Base-by-base conservation (phyloP, 2,888 invertebrate genomes). In the Lissocephala sabroskyi region DNA sequence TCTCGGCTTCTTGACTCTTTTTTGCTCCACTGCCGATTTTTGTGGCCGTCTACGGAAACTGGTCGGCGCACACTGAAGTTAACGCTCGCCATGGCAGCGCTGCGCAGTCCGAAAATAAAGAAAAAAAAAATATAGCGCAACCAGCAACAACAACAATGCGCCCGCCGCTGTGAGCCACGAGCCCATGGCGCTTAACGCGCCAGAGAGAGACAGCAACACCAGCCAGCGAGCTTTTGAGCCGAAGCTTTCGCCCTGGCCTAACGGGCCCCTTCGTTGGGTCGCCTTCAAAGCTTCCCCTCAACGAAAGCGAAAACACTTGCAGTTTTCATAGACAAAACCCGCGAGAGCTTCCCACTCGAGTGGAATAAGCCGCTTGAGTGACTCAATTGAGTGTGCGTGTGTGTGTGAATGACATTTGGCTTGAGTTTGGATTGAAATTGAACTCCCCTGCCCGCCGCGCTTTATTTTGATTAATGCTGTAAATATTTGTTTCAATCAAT, bases 61-160 rank as follows among this genome's bases (percentile, higher is more conserved):
- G 82, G 82, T 84, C 85, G 84, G 83, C 84, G 78, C 84, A 84
- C 84, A 84, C 84, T 84, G 75, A 84, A 84, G 79, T 81, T 75
- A 80, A 80, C 76, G 75, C 73, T 78, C 79, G 79, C 70, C 77
- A 74, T 79, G 70, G 71, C 61, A 56, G 61, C 61, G 60, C 65
- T 37, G 29, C 71, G 59, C 62, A 60, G 77, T 60, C 77, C 57
- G 66, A n/a, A n/a, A n/a, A n/a, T n/a, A n/a, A n/a, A n/a, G n/a
- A n/a, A n/a, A n/a, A n/a, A n/a, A 76, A 76, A 67, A 62, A 58
- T 62, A 63, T 62, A 63, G 65, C 64, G 41, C 64, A 35, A 35
- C 13, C 9, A 23, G 18, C 41, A 28, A 18, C 49, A 52, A 37
- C 55, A 58, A 30, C 17, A 17, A 17, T 16, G 35, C 10, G 16